Percentiles rank a stretch among this genome's conserved stretches.
These are phyloP conservation scores for Herminia tarsipennalis DNA, from an alignment of 2,888 invertebrate genomes.

Conservation along the genomic window DNA sequence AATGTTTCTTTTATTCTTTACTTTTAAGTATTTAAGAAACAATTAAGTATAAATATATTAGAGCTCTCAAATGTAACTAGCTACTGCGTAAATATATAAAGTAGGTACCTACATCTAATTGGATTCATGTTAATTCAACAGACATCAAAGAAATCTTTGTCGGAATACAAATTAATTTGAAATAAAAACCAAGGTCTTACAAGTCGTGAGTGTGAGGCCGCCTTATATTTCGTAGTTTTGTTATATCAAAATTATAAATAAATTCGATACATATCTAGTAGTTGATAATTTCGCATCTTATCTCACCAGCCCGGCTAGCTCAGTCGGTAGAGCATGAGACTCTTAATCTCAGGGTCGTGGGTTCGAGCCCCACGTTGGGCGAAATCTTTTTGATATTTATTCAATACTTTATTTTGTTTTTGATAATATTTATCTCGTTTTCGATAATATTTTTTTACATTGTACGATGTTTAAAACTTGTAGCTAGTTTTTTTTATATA, in stretches of 20 bases:
- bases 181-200: conserved; percentile 7
- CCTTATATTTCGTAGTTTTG: conserved; percentile 9
- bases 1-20: too few species aligned
- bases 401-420: conserved; percentile 15
- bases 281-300: rapidly evolving
- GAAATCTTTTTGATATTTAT: conserved; percentile 47
- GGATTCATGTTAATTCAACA: conserved; percentile 2
- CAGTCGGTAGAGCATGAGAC: conserved; percentile 85
- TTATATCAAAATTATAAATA: conserved; percentile 6
- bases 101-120: not conserved
- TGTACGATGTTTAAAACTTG: too few species aligned
- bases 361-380: conserved; percentile 87
- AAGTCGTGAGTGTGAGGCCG: conserved; percentile 10
- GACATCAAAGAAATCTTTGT: conserved; percentile 21
- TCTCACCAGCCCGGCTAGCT: conserved; percentile 70
- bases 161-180: conserved; percentile 4
- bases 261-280: not conserved
- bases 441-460: too few species aligned
- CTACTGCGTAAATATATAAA: too few species aligned
- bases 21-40: too few species aligned
- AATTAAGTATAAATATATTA: too few species aligned
- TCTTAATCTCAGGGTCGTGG: conserved; percentile 87
- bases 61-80: too few species aligned
- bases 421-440: too few species aligned
- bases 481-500: too few species aligned